Evolutionary conservation across 2,797 vertebrate species (phyloP).

Genomic region (Ara ararauna): DNA sequence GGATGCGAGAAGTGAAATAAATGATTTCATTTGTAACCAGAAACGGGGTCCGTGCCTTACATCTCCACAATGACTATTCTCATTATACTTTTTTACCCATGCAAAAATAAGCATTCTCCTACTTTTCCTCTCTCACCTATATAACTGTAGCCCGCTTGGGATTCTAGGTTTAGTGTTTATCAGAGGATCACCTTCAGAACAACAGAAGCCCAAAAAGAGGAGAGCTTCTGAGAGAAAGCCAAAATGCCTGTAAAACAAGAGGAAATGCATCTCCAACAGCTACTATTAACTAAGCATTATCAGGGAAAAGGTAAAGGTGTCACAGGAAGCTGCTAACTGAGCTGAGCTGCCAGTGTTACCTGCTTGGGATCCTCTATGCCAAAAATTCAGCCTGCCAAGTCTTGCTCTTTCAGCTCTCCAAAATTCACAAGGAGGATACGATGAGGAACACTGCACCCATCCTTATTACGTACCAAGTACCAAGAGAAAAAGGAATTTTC

Average conservation of each 20-base stretch:
- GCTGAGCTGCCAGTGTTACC: neutral
- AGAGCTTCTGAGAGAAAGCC: neutral
- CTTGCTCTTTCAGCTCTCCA: neutral
- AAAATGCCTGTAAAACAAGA: neutral
- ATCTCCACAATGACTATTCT: neutral
- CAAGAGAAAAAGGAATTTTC: neutral
- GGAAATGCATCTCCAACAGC: neutral
- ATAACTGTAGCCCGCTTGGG: neutral
- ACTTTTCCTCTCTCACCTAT: neutral
- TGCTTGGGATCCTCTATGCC: neutral
- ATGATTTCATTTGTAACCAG: no score
- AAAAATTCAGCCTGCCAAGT: neutral
- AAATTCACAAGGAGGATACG: neutral
- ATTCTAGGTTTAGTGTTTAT: neutral
- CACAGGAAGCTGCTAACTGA: neutral
- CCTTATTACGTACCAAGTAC: neutral
- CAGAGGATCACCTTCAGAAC: neutral
- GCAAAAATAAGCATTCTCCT: neutral
- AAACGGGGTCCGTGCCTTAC: no score
- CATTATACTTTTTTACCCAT: neutral
- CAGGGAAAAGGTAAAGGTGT: neutral
- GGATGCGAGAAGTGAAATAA: no score
- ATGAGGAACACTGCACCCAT: neutral
- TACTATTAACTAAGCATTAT: neutral
- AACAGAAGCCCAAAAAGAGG: neutral